Base-by-base conservation (phyloP, 1,140 invertebrate genomes). In the Drosophila sturtevanti region DNA sequence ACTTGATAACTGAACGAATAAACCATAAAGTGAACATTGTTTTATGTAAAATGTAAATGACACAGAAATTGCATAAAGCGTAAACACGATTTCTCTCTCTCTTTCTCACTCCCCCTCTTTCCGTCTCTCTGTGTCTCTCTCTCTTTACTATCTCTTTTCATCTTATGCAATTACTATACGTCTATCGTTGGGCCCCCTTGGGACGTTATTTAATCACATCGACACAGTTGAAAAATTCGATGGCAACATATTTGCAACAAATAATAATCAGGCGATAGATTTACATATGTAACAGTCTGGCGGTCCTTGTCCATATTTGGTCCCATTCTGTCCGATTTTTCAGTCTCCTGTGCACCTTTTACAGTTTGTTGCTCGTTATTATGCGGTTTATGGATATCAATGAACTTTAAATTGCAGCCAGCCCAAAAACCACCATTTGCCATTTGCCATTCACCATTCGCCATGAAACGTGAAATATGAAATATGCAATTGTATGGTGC, bases 341-440 rank as follows among this genome's bases (percentile, higher is more conserved):
- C 24, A 1, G 27, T 44, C 14, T 44, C 41, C 5, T 38, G 38
- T 51, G 38, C n/a, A 61, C 16, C 21, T 48, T 24, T 41, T 48
- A 21, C 41, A 48, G 41, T 48, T 48, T 11, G 16, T 10, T 48
- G 41, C 37, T 62, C 55, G 16, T 63, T 58, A 67, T 41, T 48
- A 69, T 79, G 82, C 76, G 68, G 79, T 89, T 80, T 89, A 89
- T 89, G 77, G 84, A 84, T 89, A 89, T 89, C 84, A 89, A 89
- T 89, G 84, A 89, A 89, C 84, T 89, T 89, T 84, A 89, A 89
- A 89, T 84, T 89, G 75, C 76, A 68, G 68, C 35, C 79, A 65
- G 59, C 9, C 51, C 16, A 38, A 34, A 52, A 61, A 41, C 58
- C 21, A 34, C 16, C 34, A 59, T 7, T 5, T 41, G 21, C 72